Evolutionary conservation across 2,888 invertebrate genomes (phyloP).

Genomic region (Cephonodes hylas): DNA sequence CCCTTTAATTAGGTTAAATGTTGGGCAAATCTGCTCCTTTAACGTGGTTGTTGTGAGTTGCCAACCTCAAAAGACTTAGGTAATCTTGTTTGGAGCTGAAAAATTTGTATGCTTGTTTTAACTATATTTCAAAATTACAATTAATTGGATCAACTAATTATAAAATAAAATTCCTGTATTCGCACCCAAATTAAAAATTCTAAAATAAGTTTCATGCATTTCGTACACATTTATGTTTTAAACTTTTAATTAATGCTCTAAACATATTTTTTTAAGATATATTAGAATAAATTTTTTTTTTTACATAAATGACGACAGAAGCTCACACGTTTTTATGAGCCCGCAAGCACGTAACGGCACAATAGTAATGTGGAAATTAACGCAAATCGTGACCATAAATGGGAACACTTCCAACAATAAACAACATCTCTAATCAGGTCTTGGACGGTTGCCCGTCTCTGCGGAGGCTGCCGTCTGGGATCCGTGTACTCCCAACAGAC

Average conservation of each 20-base stretch:
- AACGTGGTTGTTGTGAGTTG: not conserved
- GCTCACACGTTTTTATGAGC: not conserved
- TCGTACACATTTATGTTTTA: too few species aligned
- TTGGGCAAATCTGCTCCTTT: not conserved
- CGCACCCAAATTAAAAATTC: too few species aligned
- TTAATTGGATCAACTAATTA: too few species aligned
- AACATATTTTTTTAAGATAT: too few species aligned
- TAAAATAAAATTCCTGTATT: too few species aligned
- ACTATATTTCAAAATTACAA: too few species aligned
- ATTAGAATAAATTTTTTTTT: not conserved
- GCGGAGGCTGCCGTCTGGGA: constrained; percentile 30
- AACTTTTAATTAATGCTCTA: too few species aligned
- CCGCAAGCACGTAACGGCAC: not conserved
- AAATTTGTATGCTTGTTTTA: too few species aligned
- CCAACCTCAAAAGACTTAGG: too few species aligned
- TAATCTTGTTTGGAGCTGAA: too few species aligned
- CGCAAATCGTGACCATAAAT: constrained; percentile 11
- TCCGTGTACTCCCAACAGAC: constrained; percentile 16
- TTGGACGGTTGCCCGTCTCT: constrained; percentile 49
- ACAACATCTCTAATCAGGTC: constrained; percentile 37
- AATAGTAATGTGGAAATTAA: not conserved
- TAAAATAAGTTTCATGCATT: too few species aligned
- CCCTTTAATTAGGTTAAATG: not conserved
- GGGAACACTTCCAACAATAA: constrained; percentile 33
- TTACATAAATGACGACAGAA: not conserved